Percentiles rank a stretch among this genome's conserved stretches.
phyloP scores from a whole-genome alignment of 2,888 invertebrate species.

The Cataglyphis cursor region DNA sequence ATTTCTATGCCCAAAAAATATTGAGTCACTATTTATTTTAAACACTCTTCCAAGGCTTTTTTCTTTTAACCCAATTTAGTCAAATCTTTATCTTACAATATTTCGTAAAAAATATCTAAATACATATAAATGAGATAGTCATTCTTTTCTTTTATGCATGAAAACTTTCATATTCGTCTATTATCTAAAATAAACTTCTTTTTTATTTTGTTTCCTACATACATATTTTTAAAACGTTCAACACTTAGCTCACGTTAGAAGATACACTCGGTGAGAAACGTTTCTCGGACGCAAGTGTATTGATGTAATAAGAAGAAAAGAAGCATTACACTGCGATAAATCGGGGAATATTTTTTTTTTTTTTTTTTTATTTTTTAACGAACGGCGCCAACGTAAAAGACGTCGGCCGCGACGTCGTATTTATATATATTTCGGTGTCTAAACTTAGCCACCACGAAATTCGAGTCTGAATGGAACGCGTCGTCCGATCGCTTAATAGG shows the following conservation, averaged over 20 bases:
- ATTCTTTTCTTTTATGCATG: too few species aligned
- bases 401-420: background rate
- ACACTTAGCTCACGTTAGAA: background rate
- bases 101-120: background rate
- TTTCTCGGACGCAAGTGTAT: background rate
- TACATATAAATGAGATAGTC: too few species aligned
- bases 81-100: background rate
- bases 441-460: conserved; percentile 61
- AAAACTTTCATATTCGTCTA: background rate
- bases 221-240: background rate
- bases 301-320: background rate
- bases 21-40: background rate
- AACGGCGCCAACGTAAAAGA: background rate
- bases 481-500: conserved; percentile 41
- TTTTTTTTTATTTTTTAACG: background rate
- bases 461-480: conserved; percentile 57
- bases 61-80: background rate
- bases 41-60: background rate
- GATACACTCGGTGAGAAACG: too few species aligned
- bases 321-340: background rate
- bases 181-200: background rate
- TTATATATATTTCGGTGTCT: conserved; percentile 27
- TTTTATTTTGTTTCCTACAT: background rate
- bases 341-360: background rate
- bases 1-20: background rate